Percentiles rank a stretch among this genome's conserved stretches.
Evolutionary conservation across 2,797 vertebrate species (phyloP).

Genomic region (Lithobates pipiens): DNA sequence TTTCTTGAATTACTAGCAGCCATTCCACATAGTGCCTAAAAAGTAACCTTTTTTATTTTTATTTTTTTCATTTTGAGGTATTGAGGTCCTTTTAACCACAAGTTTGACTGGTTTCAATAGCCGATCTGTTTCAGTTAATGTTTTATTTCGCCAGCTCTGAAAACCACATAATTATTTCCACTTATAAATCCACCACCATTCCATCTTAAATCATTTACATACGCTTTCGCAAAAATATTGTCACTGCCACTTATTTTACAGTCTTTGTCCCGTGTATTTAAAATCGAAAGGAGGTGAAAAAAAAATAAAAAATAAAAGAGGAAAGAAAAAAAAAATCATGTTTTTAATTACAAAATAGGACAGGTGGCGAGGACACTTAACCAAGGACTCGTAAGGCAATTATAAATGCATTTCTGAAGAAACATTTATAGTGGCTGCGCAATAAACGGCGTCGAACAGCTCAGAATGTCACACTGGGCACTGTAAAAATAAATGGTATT

Average conservation of each 20-base stretch:
- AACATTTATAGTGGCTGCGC: constrained; percentile 80
- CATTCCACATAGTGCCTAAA: too few relatives aligned
- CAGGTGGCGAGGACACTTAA: constrained; percentile 78
- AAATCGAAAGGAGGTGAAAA: constrained; percentile 15
- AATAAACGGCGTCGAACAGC: constrained; percentile 83
- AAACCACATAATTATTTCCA: constrained; percentile 43
- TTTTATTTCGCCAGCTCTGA: constrained; percentile 25
- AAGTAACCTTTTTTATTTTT: too few relatives aligned
- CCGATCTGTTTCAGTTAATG: constrained; percentile 13
- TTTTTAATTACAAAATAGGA: constrained; percentile 72
- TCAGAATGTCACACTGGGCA: constrained; percentile 85
- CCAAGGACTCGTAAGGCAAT: constrained; percentile 80
- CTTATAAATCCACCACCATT: constrained; percentile 15
- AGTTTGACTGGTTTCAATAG: constrained; percentile 11
- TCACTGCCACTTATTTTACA: constrained; percentile 60
- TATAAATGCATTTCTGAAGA: constrained; percentile 81
- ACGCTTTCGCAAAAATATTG: constrained; percentile 28
- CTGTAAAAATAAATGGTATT: constrained; percentile 85
- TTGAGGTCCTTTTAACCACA: too few relatives aligned
- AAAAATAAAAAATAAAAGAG: constrained; percentile 24
- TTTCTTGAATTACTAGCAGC: too few relatives aligned
- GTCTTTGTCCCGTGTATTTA: constrained; percentile 64
- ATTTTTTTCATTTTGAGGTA: too few relatives aligned
- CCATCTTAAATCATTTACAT: constrained; percentile 38
- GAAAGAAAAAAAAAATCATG: constrained; percentile 55